Evolutionary conservation across 2,797 vertebrate genomes (phyloP), one percentile per base, ranked within the genome.

Genomic region (Discoglossus pictus): DNA sequence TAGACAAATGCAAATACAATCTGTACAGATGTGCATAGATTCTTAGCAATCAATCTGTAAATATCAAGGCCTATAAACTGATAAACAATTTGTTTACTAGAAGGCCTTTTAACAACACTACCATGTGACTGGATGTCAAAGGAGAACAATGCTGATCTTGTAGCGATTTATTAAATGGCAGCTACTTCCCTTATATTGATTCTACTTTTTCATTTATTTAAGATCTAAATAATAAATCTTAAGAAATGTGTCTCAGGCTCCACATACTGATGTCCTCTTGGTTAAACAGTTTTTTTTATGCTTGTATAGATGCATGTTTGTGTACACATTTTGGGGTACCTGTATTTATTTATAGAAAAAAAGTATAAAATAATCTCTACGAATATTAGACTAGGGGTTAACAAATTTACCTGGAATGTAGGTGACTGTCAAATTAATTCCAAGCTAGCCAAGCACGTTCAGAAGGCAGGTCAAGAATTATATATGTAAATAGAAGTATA

Each of bases 151-250:
- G 36, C 36, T 24, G 53, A 56, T 40, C 23, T 21, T 16, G 6
- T 16, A 23, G 18, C n/a, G 24, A 40, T 56, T 56, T 56, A 40
- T 59, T 51, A 36, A 68, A 60, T 25, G 12, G 18, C 23, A 44
- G 16, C n/a, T 18, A 50, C 43, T 17, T 62, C 23, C 21, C 17
- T 11, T 11, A 31, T 59, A 59, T 13, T 27, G 24, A 43, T 43
- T 43, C 18, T 21, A 55, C 13, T 42, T 46, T 34, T 56, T 12
- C 55, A 24, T 12, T 63, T 55, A 62, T 63, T 63, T 47, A 42
- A 20, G 40, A 48, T 47, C 51, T 18, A 18, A 25, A 51, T 35
- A 39, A 50, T 42, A 55, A 25, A 48, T 55, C 66, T 27, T 38
- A 21, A 11, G 21, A 12, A n/a, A 31, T 20, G 27, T 34, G 21